Percentiles rank a stretch among this genome's conserved stretches.
These are phyloP conservation scores for Gobius niger DNA, from an alignment of 2,113 vertebrate genomes.

Conservation along the genomic window DNA sequence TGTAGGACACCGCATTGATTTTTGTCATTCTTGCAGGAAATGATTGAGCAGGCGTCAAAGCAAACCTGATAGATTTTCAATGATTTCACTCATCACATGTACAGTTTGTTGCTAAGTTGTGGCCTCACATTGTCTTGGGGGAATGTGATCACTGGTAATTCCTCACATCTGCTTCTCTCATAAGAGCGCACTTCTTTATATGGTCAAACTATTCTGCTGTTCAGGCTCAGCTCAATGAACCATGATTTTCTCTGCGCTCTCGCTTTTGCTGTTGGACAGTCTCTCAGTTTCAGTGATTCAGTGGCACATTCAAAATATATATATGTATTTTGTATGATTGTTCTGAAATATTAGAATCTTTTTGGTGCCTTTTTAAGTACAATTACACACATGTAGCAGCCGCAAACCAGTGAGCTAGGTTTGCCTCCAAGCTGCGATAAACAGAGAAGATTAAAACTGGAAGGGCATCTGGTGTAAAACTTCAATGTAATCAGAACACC, in stretches of 20 bases:
- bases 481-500: no score
- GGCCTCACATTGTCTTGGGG: slow-evolving; percentile 41
- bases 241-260: slow-evolving; percentile 23
- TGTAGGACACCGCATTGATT: no score
- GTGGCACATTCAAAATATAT: not conserved
- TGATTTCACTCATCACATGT: not conserved
- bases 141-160: slow-evolving; percentile 57
- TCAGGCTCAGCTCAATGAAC: slow-evolving; percentile 50
- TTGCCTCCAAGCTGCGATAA: no score
- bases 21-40: no score
- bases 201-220: slow-evolving; percentile 59
- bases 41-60: no score
- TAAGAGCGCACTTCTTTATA: slow-evolving; percentile 57
- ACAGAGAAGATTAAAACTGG: no score
- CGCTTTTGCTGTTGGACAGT: slow-evolving; percentile 10
- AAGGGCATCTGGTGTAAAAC: no score
- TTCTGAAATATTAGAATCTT: not conserved
- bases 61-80: not conserved
- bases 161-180: slow-evolving; percentile 62
- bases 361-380: no score
- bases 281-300: not conserved
- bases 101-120: slow-evolving; percentile 13
- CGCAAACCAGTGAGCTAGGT: no score
- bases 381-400: no score
- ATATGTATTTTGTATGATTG: not conserved